Base-by-base conservation (phyloP, 2,888 invertebrate genomes). In the Dynastes tityus region DNA sequence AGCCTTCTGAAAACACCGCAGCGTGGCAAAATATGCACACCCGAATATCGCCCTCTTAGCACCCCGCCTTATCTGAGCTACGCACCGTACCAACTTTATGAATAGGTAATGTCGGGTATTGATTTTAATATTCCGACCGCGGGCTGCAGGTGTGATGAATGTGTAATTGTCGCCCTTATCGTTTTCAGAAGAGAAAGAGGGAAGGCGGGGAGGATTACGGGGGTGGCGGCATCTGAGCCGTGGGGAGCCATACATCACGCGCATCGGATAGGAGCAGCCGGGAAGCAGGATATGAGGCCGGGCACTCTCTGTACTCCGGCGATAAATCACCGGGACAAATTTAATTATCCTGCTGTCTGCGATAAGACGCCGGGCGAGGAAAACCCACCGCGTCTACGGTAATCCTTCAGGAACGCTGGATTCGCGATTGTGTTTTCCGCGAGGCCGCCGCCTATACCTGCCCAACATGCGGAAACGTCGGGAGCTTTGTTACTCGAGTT, bases 251-350 rank as follows among this genome's bases (percentile, higher is more conserved):
- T 88, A 88, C 87, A 88, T 88, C 88, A 88, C 84, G 84, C 85
- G 83, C 83, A 71, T 78, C 81, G 82, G 78, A 81, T 82, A 81
- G 84, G 82, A 82, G 82, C 83, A 82, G 80, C 83, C 79, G 67
- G 71, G 68, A 85, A 86, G 85, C 87, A 86, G 87, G 86, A 87
- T 86, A 86, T 85, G 85, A 87, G 85, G 84, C 84, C 84, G 85
- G 81, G 84, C 84, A 85, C 83, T 84, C 81, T 82, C 83, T 82
- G 82, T 86, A 84, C 83, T 83, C 84, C 86, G 85, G 87, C 89
- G 87, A 90, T 90, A 90, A 90, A 90, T 90, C 90, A 90, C 89
- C 85, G 86, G 88, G 90, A 90, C 90, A 90, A 90, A 90, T 90
- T 90, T 90, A 90, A 90, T 90, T 90, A 90, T 90, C 90, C 89